Evolutionary conservation across 2,797 vertebrate genomes (phyloP), one percentile per base, ranked within the genome.

Genomic region (Tinamus major): DNA sequence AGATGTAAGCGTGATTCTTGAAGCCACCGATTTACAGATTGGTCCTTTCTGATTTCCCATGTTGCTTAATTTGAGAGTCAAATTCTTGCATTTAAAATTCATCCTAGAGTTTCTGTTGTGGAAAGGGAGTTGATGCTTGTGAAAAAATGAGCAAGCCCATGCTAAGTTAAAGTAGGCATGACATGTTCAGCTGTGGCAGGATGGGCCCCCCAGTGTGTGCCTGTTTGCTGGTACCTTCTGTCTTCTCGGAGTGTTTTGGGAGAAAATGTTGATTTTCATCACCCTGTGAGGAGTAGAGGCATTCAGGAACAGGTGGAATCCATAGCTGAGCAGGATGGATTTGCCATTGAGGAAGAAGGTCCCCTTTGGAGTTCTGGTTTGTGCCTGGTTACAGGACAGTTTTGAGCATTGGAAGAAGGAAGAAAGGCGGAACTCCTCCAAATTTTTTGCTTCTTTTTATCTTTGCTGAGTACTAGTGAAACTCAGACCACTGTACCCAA

Each of bases 1-100:
- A 24, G 23, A 4, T 48, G 24, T 8, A 18, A 35, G 41, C 1
- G 0, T 31, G 6, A 17, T 59, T 58, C 63, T 27, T 11, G 0
- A 1, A 74, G 77, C 37, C 16, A 10, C 35, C n/a, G 13, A 2
- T 26, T 14, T 18, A 35, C 33, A 63, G 39, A 21, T 37, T 59
- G 51, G 6, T 55, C n/a, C 72, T 48, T 19, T 5, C 33, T 72
- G 49, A 23, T 75, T 42, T 24, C 27, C 31, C 24, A 41, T 53
- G 75, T 70, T 84, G 31, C 37, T 27, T 42, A 18, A 6, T 29
- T 35, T 8, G 26, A 53, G 37, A 75, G n/a, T 35, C 12, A 42
- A 74, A 15, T 53, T 13, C 44, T 77, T 51, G 0, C 1, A 2
- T 16, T n/a, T 1, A 37, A 87, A 71, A 23, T 5, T 85, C 8